Conservation (phyloP, 2,797 vertebrate species). For the Arnoldichthys spilopterus region DNA sequence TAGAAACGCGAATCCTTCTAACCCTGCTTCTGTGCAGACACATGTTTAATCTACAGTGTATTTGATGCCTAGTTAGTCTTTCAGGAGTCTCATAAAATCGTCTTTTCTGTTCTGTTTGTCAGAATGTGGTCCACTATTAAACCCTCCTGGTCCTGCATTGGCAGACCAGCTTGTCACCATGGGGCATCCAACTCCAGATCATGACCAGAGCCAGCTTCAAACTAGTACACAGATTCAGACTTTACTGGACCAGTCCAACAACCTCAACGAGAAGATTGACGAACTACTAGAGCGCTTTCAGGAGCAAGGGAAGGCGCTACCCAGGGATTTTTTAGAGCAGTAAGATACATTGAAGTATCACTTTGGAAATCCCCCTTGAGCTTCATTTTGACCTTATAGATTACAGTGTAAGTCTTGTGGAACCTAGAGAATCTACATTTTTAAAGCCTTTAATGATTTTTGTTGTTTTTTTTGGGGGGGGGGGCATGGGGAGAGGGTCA, state of each 20-base stretch:
- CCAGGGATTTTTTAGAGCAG: slow-evolving; percentile 79
- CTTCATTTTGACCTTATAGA: slow-evolving; percentile 26
- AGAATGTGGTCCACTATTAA: slow-evolving; percentile 91
- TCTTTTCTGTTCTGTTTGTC: slow-evolving; percentile 36
- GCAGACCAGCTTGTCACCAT: slow-evolving; percentile 85
- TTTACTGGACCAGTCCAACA: slow-evolving; percentile 87
- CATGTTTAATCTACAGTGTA: no score
- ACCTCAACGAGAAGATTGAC: slow-evolving; percentile 88
- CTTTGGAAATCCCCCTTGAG: slow-evolving; percentile 15
- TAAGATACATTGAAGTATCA: slow-evolving; percentile 53
- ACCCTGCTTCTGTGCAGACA: not conserved
- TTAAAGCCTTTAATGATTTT: slow-evolving; percentile 45
- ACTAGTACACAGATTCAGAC: slow-evolving; percentile 86
- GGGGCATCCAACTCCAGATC: slow-evolving; percentile 73
- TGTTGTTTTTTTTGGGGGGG: slow-evolving; percentile 13
- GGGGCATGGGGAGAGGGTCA: not conserved
- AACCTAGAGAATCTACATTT: slow-evolving; percentile 22
- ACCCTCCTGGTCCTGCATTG: slow-evolving; percentile 81
- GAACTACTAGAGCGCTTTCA: slow-evolving; percentile 93
- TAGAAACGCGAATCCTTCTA: not conserved
- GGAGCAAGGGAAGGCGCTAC: slow-evolving; percentile 87
- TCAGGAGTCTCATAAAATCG: not conserved
- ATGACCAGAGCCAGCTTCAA: slow-evolving; percentile 81
- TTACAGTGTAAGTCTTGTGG: not conserved
- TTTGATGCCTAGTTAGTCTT: no score